Base-by-base conservation (phyloP, 2,888 invertebrate species). In the Synanthedon vespiformis region DNA sequence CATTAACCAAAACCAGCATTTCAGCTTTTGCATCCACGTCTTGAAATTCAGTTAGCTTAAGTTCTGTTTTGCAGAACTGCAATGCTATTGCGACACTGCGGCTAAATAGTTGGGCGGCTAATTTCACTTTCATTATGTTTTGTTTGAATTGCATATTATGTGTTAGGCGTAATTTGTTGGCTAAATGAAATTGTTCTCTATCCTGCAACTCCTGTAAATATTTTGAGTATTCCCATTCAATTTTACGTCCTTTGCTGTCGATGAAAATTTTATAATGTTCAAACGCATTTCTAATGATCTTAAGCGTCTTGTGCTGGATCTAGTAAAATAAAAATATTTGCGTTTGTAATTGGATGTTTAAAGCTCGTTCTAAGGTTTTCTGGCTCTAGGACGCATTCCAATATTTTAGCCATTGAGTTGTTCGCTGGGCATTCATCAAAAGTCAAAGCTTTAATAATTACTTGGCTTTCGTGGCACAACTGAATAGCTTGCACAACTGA, bases 211-310 rank as follows among this genome's bases (percentile, higher is more conserved):
- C 40, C n/a, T n/a, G 49, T 14, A 57, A 48, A 34, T 18, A 50
- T 12, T 22, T 47, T 27, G 3, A 56, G 22, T 52, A 48, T 3
- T 41, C 14, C 55, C 53, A 55, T 52, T 53, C 49, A 18, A 54
- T 49, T 47, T 50, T 47, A n/a, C 41, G 48, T 14, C 50, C 51
- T 14, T 53, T 34, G 11, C 48, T 50, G 11, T 58, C 57, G 12
- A 52, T 8, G 49, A 58, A 55, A 1, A 16, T 34, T 16, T 51
- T 40, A 22, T 58, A 48, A n/a, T 13, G 40, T 51, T 57, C 52
- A 47, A 60, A 55, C 6, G 58, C 44, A 11, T 44, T 44, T 44
- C n/a, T 44, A 11, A 44, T 11, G 12, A 44, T n/a, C 10, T n/a
- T 44, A 8, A 44, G 1, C 44, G n/a, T 44, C n/a, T n/a, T 44